phyloP scores from a whole-genome alignment of 92 coral and sea anemone species.

The Epizoanthus fatuus region DNA sequence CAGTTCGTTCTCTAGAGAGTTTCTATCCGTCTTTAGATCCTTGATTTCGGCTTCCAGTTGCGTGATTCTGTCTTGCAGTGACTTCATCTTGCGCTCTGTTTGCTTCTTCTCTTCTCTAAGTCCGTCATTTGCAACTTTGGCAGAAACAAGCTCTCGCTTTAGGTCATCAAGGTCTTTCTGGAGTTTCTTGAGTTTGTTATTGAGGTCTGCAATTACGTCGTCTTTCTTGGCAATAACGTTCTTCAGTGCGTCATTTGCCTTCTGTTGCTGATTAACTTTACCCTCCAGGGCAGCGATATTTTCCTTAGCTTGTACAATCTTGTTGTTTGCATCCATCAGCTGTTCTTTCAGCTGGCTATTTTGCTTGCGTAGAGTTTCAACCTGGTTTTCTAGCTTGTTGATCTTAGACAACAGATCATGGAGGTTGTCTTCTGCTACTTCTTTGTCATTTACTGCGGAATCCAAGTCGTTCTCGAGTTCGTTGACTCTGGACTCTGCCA shows the following conservation, averaged over 20 bases:
- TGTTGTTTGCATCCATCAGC: conserved; percentile 86
- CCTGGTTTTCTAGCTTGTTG: conserved; percentile 80
- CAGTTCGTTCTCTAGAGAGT: conserved; percentile 85
- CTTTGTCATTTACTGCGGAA: conserved; percentile 77
- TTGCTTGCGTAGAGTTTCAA: conserved; percentile 84
- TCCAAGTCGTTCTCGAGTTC: conserved; percentile 89
- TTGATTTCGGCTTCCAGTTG: conserved; percentile 80
- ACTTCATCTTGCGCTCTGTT: conserved; percentile 79
- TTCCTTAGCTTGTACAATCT: conserved; percentile 79
- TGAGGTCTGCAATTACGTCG: conserved; percentile 73
- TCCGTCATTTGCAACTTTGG: conserved; percentile 76
- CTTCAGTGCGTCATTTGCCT: conserved; percentile 76
- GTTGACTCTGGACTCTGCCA: conserved; percentile 75
- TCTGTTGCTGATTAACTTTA: conserved; percentile 73
- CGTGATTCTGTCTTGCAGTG: conserved; percentile 58
- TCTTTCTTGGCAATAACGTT: conserved; percentile 81
- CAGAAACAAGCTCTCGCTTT: conserved; percentile 78
- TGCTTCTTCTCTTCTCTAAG: conserved; percentile 82
- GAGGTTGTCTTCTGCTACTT: conserved; percentile 90
- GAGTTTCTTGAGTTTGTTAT: conserved; percentile 83
- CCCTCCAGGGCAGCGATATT: conserved; percentile 74
- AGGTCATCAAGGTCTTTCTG: conserved; percentile 79
- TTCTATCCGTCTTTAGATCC: conserved; percentile 87
- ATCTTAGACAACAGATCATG: conserved; percentile 80
- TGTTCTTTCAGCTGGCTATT: conserved; percentile 86